These are phyloP conservation scores for Caerostris extrusa DNA, from an alignment of 1,140 invertebrate species.

Conservation along the genomic window DNA sequence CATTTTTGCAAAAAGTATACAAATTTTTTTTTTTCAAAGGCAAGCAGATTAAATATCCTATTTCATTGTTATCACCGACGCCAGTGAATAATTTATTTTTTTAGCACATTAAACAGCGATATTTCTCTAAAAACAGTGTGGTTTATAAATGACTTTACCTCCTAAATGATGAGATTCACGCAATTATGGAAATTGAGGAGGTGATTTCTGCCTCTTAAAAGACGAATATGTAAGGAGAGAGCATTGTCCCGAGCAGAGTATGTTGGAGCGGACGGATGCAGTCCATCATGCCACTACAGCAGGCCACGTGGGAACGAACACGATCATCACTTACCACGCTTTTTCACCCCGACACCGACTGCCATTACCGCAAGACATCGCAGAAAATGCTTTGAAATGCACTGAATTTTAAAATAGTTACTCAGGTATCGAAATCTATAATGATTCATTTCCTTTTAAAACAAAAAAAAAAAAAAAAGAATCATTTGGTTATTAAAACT, in stretches of 20 bases:
- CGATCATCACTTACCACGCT: constrained; percentile 58
- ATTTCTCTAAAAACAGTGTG: no score
- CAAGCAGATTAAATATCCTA: no score
- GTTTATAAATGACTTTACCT: no score
- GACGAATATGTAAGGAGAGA: not conserved
- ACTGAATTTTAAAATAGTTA: not conserved
- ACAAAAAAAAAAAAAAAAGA: no score
- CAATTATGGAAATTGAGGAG: not conserved
- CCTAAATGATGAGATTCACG: not conserved
- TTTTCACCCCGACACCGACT: not conserved
- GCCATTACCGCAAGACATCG: not conserved
- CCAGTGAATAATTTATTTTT: no score
- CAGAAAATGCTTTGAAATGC: not conserved
- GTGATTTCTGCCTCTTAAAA: not conserved
- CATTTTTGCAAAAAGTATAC: no score
- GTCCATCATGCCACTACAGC: constrained; percentile 15
- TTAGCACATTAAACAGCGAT: no score
- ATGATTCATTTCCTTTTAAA: no score
- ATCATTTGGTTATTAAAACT: no score
- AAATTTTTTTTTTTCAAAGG: no score
- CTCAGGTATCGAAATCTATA: no score
- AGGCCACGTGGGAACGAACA: constrained; percentile 51
- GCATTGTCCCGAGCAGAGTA: not conserved
- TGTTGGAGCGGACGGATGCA: constrained; percentile 31
- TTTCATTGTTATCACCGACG: no score